Evolutionary conservation across 1,140 invertebrate genomes (phyloP).

Genomic region (Platorchestia sp.): DNA sequence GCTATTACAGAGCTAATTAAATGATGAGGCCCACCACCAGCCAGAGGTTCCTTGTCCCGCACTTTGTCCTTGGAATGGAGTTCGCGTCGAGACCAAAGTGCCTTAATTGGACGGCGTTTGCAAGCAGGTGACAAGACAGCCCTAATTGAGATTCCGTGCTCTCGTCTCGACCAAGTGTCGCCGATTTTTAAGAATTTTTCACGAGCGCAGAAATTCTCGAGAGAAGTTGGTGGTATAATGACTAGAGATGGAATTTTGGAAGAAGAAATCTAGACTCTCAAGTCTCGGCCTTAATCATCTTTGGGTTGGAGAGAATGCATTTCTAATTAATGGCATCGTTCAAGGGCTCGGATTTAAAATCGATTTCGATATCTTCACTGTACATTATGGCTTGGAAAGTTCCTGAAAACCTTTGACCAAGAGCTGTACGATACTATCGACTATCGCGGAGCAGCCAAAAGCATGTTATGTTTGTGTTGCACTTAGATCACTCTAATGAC

Average conservation of each 20-base stretch:
- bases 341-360: neutral
- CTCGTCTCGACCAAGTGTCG: neutral
- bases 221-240: neutral
- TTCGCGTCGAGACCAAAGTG: neutral
- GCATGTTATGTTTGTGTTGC: too few relatives aligned
- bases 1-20: constrained; percentile 17
- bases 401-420: neutral
- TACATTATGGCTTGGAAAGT: too few relatives aligned
- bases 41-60: neutral
- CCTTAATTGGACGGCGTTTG: constrained; percentile 7
- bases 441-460: too few relatives aligned
- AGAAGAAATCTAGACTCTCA: neutral
- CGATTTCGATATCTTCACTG: neutral
- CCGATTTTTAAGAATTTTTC: neutral
- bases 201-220: neutral
- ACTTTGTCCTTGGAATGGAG: neutral
- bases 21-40: neutral
- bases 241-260: neutral
- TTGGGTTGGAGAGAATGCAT: neutral
- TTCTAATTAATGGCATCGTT: neutral
- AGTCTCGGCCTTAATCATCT: neutral
- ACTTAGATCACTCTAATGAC: too few relatives aligned
- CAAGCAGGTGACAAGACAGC: constrained; percentile 21
- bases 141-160: neutral
- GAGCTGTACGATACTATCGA: too few relatives aligned